Evolutionary conservation across 2,888 invertebrate genomes (phyloP).

Genomic region (Patella pellucida): DNA sequence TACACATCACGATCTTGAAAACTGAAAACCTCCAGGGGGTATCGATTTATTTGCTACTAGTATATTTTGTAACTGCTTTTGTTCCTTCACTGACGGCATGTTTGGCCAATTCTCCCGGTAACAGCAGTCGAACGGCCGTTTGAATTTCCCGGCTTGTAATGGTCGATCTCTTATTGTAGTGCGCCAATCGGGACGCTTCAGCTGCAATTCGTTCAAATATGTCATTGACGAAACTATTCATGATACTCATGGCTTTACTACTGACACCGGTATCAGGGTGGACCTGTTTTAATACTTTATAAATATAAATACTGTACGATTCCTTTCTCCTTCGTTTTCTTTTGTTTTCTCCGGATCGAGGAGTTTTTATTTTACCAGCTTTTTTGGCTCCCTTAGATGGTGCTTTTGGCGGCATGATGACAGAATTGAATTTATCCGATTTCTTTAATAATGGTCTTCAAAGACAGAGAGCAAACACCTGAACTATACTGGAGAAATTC

Average conservation of each 20-base stretch:
- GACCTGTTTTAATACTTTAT: slow-evolving; percentile 55
- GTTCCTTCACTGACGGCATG: slow-evolving; percentile 75
- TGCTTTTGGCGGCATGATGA: slow-evolving; percentile 33
- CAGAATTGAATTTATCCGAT: no score
- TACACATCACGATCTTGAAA: no score
- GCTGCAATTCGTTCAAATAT: slow-evolving; percentile 60
- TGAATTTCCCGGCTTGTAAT: slow-evolving; percentile 81
- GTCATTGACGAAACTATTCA: slow-evolving; percentile 60
- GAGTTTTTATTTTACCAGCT: slow-evolving; percentile 43
- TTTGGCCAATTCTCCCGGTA: slow-evolving; percentile 82
- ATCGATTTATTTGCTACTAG: slow-evolving; percentile 48
- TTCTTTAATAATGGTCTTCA: no score
- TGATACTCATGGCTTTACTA: slow-evolving; percentile 52
- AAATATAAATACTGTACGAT: slow-evolving; percentile 57
- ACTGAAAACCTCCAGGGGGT: no score
- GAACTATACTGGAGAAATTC: no score
- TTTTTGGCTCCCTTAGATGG: slow-evolving; percentile 46
- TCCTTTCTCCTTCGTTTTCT: slow-evolving; percentile 44
- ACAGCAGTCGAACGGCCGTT: slow-evolving; percentile 78
- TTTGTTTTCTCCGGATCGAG: slow-evolving; percentile 46
- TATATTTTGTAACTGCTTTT: slow-evolving; percentile 69
- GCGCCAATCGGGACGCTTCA: slow-evolving; percentile 54
- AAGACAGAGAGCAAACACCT: no score
- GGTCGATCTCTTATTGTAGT: slow-evolving; percentile 49
- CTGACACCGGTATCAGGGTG: slow-evolving; percentile 64